Evolutionary conservation across 2,888 invertebrate genomes (phyloP).

Genomic region (Machimus rusticus): DNA sequence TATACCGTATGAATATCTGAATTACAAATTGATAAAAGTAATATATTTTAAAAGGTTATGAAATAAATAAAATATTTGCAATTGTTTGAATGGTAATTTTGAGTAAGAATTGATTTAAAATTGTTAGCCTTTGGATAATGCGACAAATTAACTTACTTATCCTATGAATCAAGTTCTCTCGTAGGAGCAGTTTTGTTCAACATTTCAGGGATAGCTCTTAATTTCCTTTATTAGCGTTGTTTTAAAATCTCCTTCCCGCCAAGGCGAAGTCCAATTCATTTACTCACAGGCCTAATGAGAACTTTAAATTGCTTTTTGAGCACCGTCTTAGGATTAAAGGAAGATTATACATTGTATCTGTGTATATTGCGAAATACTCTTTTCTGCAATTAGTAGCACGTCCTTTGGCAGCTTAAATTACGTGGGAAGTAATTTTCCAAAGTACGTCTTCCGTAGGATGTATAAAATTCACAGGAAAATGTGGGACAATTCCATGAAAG

Average conservation of each 20-base stretch:
- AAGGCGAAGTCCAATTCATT: neutral
- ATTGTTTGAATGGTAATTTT: too few species aligned
- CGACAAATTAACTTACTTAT: neutral
- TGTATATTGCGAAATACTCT: neutral
- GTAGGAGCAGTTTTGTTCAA: neutral
- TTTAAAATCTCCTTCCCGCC: neutral
- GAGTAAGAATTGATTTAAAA: neutral
- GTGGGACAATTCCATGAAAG: neutral
- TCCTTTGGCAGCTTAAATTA: conserved; percentile 15
- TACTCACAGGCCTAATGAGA: neutral
- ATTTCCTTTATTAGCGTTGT: neutral
- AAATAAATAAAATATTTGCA: too few species aligned
- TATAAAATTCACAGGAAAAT: neutral
- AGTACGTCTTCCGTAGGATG: conserved; percentile 1
- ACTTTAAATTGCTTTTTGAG: neutral
- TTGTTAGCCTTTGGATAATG: neutral
- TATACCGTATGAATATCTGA: too few species aligned
- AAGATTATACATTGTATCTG: neutral
- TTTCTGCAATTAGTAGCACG: neutral
- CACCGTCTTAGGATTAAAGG: conserved; percentile 9
- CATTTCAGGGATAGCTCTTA: neutral
- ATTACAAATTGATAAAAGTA: neutral
- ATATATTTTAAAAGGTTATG: too few species aligned
- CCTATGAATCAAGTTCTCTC: neutral
- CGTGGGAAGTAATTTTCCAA: neutral